Percentiles rank a stretch among this genome's conserved stretches.
phyloP scores from a whole-genome alignment of 2,888 invertebrate species.

The Pilophorus perplexus region DNA sequence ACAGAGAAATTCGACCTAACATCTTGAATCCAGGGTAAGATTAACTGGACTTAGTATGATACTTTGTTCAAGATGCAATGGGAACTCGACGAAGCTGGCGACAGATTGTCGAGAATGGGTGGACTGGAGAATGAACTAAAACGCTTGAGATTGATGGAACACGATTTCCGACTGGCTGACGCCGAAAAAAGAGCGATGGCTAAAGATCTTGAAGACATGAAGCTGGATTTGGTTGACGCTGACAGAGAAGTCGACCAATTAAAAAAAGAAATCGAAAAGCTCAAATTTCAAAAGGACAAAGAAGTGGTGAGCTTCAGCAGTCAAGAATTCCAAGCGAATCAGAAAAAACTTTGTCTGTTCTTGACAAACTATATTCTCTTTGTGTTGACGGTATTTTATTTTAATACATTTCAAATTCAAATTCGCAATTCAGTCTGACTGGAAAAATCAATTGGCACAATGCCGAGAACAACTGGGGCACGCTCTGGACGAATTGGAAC shows the following conservation, averaged over 20 bases:
- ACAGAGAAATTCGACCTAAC: neutral
- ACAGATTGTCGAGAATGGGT: slow-evolving; percentile 25
- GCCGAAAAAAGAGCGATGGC: slow-evolving; percentile 30
- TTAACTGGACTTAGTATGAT: no score
- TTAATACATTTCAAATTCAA: neutral
- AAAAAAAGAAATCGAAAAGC: slow-evolving; percentile 18
- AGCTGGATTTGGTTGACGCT: slow-evolving; percentile 33
- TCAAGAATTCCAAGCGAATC: no score
- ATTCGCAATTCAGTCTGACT: neutral
- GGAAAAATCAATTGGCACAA: slow-evolving; percentile 20
- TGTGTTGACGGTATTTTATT: no score
- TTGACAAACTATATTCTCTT: neutral
- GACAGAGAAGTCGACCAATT: slow-evolving; percentile 43
- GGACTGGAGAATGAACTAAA: slow-evolving; percentile 24
- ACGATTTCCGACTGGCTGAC: slow-evolving; percentile 28
- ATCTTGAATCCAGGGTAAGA: neutral
- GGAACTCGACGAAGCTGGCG: slow-evolving; percentile 39
- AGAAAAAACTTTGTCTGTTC: neutral
- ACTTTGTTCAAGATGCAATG: slow-evolving; percentile 43
- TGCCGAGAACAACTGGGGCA: slow-evolving; percentile 17
- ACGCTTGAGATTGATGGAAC: slow-evolving; percentile 24
- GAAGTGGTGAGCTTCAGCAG: slow-evolving; percentile 28
- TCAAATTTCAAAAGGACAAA: slow-evolving; percentile 14
- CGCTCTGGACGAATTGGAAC: slow-evolving; percentile 16
- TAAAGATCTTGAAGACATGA: slow-evolving; percentile 34